Evolutionary conservation across 2,113 vertebrate species (phyloP).

Genomic region (Dicerorhinus sumatrensis): DNA sequence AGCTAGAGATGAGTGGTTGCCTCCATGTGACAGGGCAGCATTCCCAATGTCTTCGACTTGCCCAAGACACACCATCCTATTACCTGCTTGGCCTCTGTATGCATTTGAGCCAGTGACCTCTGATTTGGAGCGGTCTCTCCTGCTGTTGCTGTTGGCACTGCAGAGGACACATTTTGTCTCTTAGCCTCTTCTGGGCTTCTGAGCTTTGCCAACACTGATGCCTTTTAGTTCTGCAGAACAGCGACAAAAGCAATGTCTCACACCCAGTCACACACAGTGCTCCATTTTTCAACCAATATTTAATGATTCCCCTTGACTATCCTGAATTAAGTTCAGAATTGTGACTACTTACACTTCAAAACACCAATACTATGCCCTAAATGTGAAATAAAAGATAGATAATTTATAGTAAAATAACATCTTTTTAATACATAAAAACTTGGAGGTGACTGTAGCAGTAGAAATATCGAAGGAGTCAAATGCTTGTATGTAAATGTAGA

Average conservation of each 20-base stretch:
- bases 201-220: background rate
- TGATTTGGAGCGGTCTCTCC: background rate
- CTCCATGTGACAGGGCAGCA: accelerated
- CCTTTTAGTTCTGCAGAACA: background rate
- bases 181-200: background rate
- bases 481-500: background rate
- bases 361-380: background rate
- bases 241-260: background rate
- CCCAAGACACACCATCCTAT: background rate
- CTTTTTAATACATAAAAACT: background rate
- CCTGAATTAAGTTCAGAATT: constrained; percentile 32
- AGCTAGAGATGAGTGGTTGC: background rate
- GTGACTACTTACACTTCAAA: background rate
- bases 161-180: background rate
- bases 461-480: background rate
- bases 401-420: background rate
- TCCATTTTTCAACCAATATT: background rate
- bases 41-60: background rate
- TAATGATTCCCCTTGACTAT: background rate
- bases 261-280: accelerated
- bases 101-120: background rate
- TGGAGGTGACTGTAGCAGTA: background rate
- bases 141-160: background rate
- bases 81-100: background rate
- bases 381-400: background rate